A percentile compares a stretch with the other conserved stretches of the same genome.
These are phyloP conservation scores for Caenorhabditis zanzibari DNA, from an alignment of 2,888 invertebrate species.

Conservation along the genomic window DNA sequence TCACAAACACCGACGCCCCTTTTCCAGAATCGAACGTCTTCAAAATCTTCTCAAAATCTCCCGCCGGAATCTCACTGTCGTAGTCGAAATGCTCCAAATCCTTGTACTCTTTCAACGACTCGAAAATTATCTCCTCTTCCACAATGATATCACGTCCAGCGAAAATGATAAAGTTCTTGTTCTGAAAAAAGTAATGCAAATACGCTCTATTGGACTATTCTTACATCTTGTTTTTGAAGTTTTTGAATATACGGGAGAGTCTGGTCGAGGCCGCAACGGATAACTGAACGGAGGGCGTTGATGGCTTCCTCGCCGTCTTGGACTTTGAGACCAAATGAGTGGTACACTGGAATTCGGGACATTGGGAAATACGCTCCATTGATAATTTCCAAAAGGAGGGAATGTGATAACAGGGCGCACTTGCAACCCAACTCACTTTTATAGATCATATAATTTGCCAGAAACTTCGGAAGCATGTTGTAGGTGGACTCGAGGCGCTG, in stretches of 20 bases:
- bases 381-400: no score
- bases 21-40: conserved; percentile 42
- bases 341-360: conserved; percentile 36
- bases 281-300: conserved; percentile 57
- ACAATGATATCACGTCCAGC: conserved; percentile 67
- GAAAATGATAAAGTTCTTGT: conserved; percentile 58
- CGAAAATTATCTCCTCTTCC: conserved; percentile 64
- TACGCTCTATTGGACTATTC: conserved; percentile 3
- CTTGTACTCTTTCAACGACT: conserved; percentile 58
- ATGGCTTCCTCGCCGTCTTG: conserved; percentile 62
- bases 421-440: conserved; percentile 57
- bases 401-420: no score
- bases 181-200: conserved; percentile 20
- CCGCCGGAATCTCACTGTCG: conserved; percentile 9
- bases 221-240: conserved; percentile 51
- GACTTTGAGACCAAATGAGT: conserved; percentile 47
- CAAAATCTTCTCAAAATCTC: conserved; percentile 33
- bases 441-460: conserved; percentile 40
- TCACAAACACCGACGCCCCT: conserved; percentile 64
- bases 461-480: conserved; percentile 33
- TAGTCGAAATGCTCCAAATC: conserved; percentile 47
- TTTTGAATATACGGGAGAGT: conserved; percentile 60
- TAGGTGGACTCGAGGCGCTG: conserved; percentile 17
- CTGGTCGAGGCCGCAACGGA: conserved; percentile 47
- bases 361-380: no score